Evolutionary conservation across 2,113 vertebrate genomes (phyloP).

Genomic region (Geothlypis trichas): DNA sequence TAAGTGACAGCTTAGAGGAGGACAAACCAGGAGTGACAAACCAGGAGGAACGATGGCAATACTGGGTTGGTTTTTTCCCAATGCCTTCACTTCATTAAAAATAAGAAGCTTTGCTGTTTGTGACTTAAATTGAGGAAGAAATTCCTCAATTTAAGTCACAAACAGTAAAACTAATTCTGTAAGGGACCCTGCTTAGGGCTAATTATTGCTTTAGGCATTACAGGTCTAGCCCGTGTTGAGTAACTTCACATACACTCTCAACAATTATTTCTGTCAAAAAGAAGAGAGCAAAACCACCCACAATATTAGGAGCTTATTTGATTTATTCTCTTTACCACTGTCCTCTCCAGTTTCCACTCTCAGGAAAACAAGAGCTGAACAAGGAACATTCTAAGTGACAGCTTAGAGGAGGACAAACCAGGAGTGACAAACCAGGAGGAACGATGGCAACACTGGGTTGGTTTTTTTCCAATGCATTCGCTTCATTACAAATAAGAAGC

Average conservation of each 20-base stretch:
- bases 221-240: not conserved
- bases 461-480: accelerated
- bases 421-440: not conserved
- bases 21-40: not conserved
- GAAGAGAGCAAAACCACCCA: not conserved
- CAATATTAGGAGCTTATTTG: no score
- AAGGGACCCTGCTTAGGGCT: not conserved
- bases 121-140: no score
- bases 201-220: not conserved
- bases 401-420: not conserved
- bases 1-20: not conserved
- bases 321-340: not conserved
- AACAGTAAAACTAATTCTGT: no score
- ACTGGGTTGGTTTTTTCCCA: not conserved
- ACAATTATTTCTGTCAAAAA: not conserved
- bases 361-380: not conserved
- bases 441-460: not conserved
- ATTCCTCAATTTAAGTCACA: not conserved
- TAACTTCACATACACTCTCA: not conserved
- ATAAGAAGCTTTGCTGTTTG: not conserved
- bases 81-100: accelerated
- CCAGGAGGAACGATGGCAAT: not conserved
- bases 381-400: not conserved
- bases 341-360: not conserved
- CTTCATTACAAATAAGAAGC: not conserved